Conservation (phyloP, 2,888 invertebrate genomes). For the Orgyia antiqua region DNA sequence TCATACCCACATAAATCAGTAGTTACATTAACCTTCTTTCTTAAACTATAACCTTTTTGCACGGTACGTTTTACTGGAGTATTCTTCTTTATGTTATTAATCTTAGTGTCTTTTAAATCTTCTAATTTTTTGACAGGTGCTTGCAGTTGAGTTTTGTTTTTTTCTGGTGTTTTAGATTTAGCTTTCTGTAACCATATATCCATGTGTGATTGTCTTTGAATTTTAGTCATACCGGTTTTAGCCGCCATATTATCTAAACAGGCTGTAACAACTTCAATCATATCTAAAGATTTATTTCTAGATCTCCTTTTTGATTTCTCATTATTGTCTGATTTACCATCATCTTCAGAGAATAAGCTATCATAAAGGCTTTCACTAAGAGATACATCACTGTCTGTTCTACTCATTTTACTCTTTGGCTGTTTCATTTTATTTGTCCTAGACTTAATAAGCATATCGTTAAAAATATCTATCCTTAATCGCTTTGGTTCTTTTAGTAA, state of each 20-base stretch:
- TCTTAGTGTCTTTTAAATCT: conserved; percentile 14
- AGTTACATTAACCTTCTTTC: conserved; percentile 45
- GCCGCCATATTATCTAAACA: conserved; percentile 72
- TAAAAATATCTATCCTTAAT: conserved; percentile 76
- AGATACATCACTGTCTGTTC: conserved; percentile 65
- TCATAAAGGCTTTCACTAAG: conserved; percentile 70
- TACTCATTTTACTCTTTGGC: conserved; percentile 47
- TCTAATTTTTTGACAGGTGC: conserved; percentile 15
- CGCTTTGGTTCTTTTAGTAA: conserved; percentile 76
- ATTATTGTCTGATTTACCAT: conserved; percentile 44
- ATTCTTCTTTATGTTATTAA: conserved; percentile 20
- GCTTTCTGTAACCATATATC: conserved; percentile 73
- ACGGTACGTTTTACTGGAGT: conserved; percentile 21
- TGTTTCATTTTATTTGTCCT: conserved; percentile 39
- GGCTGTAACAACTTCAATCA: conserved; percentile 68
- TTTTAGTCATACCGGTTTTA: conserved; percentile 67
- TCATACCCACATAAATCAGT: conserved; percentile 31
- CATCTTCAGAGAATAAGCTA: conserved; percentile 63
- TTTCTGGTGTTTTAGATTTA: conserved; percentile 71
- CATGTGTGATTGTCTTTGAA: conserved; percentile 72
- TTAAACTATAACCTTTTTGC: conserved; percentile 39
- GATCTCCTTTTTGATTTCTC: conserved; percentile 42
- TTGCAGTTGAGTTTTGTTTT: conserved; percentile 39
- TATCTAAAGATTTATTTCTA: conserved; percentile 56
- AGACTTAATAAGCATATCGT: conserved; percentile 48